phyloP scores from a whole-genome alignment of 2,113 vertebrate genomes.

The Hirundichthys speculiger region DNA sequence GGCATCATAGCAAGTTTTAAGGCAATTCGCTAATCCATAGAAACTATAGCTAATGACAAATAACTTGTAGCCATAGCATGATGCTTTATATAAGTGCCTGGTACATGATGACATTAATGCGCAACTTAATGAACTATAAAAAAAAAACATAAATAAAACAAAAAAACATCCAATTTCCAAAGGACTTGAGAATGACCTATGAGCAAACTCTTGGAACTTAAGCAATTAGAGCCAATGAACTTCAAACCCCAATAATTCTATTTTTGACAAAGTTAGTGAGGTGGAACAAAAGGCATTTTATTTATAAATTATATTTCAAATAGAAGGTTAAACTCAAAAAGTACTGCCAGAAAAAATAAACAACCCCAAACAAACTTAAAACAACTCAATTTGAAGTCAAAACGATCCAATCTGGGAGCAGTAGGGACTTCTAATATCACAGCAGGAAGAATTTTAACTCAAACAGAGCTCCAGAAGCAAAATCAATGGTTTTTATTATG shows the following conservation, averaged over 20 bases:
- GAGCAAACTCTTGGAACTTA: background rate
- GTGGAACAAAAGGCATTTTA: background rate
- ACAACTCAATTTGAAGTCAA: background rate
- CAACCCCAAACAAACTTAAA: background rate
- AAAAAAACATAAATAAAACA: no score
- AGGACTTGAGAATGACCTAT: no score
- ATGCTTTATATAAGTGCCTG: no score
- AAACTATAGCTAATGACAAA: no score
- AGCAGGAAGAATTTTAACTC: background rate
- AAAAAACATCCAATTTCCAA: no score
- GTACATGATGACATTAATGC: no score
- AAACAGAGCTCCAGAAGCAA: background rate
- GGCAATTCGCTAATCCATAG: no score
- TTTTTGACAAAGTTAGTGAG: background rate
- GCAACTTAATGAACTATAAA: no score
- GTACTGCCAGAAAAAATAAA: background rate
- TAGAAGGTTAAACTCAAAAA: background rate
- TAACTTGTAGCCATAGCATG: no score
- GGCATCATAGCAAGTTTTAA: no score
- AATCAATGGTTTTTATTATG: background rate
- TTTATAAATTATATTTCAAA: background rate
- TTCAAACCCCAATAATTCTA: background rate
- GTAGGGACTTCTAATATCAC: background rate
- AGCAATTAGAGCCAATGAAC: background rate
- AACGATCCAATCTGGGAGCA: background rate